Conservation (phyloP, 1,140 invertebrate species). For the Phocides pigmalion region DNA sequence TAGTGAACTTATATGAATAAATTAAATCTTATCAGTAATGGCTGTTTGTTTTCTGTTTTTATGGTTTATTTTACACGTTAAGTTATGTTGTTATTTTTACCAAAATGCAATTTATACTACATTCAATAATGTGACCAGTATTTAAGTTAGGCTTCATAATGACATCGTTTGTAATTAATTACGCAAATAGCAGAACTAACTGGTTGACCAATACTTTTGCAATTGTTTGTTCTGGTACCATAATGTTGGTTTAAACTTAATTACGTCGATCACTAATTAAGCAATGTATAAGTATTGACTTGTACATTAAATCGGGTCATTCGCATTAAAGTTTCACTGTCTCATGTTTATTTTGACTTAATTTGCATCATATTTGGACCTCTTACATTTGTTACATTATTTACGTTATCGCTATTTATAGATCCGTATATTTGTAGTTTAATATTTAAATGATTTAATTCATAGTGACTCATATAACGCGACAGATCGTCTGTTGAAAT, state of each 20-base stretch:
- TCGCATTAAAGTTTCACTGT: slow-evolving; percentile 8
- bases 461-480: slow-evolving; percentile 1
- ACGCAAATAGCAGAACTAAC: slow-evolving; percentile 6
- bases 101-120: too few relatives aligned
- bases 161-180: background rate
- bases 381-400: background rate
- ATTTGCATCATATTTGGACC: slow-evolving; percentile 6
- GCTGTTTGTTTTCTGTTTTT: too few relatives aligned
- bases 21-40: too few relatives aligned
- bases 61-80: too few relatives aligned
- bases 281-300: slow-evolving; percentile 7
- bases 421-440: background rate
- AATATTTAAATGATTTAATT: background rate
- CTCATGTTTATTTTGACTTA: background rate
- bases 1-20: too few relatives aligned
- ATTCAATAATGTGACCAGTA: too few relatives aligned
- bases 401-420: background rate
- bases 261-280: slow-evolving; percentile 10
- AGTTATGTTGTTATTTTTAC: too few relatives aligned
- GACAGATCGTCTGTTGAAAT: background rate
- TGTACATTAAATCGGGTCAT: slow-evolving; percentile 11
- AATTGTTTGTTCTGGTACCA: slow-evolving; percentile 5
- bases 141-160: background rate
- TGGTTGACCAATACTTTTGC: slow-evolving; percentile 6
- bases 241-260: slow-evolving; percentile 11